Conservation (phyloP, 1,140 invertebrate species). For the Danaus melanippus region DNA sequence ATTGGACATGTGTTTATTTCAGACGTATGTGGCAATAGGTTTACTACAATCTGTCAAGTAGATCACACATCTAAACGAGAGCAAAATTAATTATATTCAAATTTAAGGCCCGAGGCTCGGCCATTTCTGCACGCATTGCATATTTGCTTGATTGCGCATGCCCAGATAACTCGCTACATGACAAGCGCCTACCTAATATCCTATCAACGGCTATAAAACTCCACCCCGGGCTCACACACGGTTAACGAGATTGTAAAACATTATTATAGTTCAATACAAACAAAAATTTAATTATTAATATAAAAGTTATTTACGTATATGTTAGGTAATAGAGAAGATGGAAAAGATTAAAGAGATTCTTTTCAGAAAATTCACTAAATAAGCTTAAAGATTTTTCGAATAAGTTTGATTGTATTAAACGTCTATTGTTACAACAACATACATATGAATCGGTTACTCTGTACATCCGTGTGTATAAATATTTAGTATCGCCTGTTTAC, state of each 20-base stretch:
- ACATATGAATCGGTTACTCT: background rate
- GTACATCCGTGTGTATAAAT: slow-evolving; percentile 6
- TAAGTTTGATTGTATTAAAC: too few species aligned
- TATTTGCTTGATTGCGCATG: slow-evolving; percentile 4
- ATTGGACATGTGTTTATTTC: too few species aligned
- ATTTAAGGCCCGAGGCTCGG: background rate
- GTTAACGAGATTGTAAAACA: background rate
- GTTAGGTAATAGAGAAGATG: too few species aligned
- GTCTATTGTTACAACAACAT: too few species aligned
- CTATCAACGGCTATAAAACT: slow-evolving; percentile 14
- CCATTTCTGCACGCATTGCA: slow-evolving; percentile 5
- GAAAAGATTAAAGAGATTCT: too few species aligned
- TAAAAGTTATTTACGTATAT: too few species aligned
- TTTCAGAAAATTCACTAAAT: too few species aligned
- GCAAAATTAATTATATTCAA: too few species aligned
- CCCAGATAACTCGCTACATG: slow-evolving; percentile 16
- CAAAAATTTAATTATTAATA: too few species aligned
- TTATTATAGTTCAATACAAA: too few species aligned
- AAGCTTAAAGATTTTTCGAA: too few species aligned
- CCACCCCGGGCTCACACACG: slow-evolving; percentile 11
- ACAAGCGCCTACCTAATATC: slow-evolving; percentile 21
- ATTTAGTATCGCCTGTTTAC: slow-evolving; percentile 12
- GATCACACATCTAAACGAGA: too few species aligned
- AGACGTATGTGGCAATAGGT: slow-evolving; percentile 9
- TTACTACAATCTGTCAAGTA: slow-evolving; percentile 3